Evolutionary conservation across 2,113 vertebrate genomes (phyloP).

Genomic region (Hystrix brachyura): DNA sequence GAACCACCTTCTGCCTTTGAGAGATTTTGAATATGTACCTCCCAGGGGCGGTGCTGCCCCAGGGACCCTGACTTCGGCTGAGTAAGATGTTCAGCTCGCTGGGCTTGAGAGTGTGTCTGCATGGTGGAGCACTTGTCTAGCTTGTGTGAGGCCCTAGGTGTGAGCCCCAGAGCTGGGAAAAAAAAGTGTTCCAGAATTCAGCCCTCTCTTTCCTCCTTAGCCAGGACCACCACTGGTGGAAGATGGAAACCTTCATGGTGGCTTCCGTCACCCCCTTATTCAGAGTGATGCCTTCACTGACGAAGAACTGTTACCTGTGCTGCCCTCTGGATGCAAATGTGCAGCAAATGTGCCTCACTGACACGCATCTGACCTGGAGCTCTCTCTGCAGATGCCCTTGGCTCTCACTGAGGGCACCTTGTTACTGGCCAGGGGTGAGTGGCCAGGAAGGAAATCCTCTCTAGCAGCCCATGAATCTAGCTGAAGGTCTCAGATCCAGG

Average conservation of each 20-base stretch:
- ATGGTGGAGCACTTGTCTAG: background rate
- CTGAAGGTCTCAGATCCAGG: background rate
- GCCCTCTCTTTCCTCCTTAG: background rate
- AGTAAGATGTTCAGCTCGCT: background rate
- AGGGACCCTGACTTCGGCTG: background rate
- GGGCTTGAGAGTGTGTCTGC: background rate
- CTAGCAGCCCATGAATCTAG: background rate
- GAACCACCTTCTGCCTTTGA: background rate
- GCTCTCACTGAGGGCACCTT: background rate
- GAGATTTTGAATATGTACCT: background rate
- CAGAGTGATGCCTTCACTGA: background rate
- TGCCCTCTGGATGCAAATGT: background rate
- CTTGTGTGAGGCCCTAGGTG: too few species aligned
- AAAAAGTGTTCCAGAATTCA: background rate
- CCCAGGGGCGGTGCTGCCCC: background rate
- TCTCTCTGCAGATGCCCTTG: background rate
- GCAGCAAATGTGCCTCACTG: too few species aligned
- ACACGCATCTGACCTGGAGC: background rate
- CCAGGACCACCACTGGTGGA: background rate
- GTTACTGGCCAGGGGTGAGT: background rate
- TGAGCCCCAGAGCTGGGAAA: background rate
- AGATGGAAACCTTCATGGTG: background rate
- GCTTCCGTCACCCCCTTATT: background rate
- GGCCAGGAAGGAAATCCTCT: background rate
- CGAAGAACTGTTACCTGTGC: background rate